Evolutionary conservation across 64 coral and sea anemone genomes (phyloP), one percentile per base, ranked within the genome.

Genomic region (Actinia equina): DNA sequence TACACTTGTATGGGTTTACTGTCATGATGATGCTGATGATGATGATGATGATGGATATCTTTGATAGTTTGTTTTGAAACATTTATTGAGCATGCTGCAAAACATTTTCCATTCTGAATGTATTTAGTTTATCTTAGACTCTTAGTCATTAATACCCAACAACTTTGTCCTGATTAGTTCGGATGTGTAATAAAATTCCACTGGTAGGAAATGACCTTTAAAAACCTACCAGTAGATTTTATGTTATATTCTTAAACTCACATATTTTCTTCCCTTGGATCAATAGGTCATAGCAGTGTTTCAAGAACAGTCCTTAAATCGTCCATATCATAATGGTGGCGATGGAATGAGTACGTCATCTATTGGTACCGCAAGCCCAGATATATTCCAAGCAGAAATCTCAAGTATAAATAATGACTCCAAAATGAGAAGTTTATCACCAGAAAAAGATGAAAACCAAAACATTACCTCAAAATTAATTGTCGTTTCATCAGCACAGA

Each of bases 261-360:
- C 2, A 49, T 49, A 49, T 49, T 49, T 65, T 4, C 11, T 65
- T 65, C 22, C 7, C 6, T 79, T 71, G 20, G 83, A 53, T 4
- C 89, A 44, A 13, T 60, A 99, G 97, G 82, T 99, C 10, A 92
- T 91, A 79, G 97, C 97, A 16, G 60, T 95, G 15, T 99, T 93
- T 91, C 84, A 99, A 91, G 97, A 95, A 79, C 87, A 93, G 37
- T 62, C 85, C 59, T 23, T 87, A 62, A 87, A 89, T 41, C 85
- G 59, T 8, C 91, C 88, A 79, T 60, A 88, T 4, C 93, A 91
- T 45, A 99, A 99, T 95, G 97, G 97, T 45, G 93, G 93, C 60
- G 94, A 93, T 89, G 89, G 95, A 23, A 98, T 92, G 25, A 94
- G 95, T 71, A 83, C 89, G 43, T 98, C 95, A 15, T 98, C 95